phyloP scores from a whole-genome alignment of 1,140 invertebrate species.

The Apis mellifera region DNA sequence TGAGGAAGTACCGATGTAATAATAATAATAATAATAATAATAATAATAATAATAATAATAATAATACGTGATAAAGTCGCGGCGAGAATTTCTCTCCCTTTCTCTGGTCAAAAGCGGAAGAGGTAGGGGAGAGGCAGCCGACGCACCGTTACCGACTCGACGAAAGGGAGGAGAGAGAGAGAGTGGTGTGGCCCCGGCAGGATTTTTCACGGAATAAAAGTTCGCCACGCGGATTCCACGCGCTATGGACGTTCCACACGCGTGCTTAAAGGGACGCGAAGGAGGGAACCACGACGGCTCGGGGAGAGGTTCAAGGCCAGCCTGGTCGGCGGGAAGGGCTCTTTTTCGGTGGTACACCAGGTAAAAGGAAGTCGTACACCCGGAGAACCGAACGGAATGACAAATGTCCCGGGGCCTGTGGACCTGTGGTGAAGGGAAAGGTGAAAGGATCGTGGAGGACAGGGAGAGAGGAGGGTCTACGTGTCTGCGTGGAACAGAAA shows the following conservation, averaged over 20 bases:
- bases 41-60: slow-evolving; percentile 31
- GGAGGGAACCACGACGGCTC: too few species aligned
- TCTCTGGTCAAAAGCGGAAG: neutral
- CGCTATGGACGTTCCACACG: neutral
- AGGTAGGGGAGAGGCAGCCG: neutral
- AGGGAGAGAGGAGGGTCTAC: slow-evolving; percentile 15
- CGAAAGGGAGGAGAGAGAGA: slow-evolving; percentile 1
- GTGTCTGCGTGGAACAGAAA: slow-evolving; percentile 33
- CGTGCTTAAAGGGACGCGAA: neutral
- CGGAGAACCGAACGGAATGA: slow-evolving; percentile 75
- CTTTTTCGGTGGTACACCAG: slow-evolving; percentile 68
- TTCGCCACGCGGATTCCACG: neutral
- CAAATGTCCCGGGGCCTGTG: slow-evolving; percentile 66
- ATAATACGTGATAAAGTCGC: slow-evolving; percentile 31
- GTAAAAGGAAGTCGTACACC: slow-evolving; percentile 75
- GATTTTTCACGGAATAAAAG: slow-evolving; percentile 27
- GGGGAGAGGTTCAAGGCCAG: slow-evolving; percentile 67
- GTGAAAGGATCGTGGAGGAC: slow-evolving; percentile 37
- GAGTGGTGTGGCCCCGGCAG: neutral
- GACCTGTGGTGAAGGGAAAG: slow-evolving; percentile 74
- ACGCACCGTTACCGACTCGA: neutral
- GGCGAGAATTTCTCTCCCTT: slow-evolving; percentile 22
- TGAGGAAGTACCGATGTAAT: slow-evolving; percentile 26
- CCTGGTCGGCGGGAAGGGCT: slow-evolving; percentile 56
- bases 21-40: slow-evolving; percentile 33